Evolutionary conservation across 2,888 invertebrate genomes (phyloP).

Genomic region (Euzetes globulus): DNA sequence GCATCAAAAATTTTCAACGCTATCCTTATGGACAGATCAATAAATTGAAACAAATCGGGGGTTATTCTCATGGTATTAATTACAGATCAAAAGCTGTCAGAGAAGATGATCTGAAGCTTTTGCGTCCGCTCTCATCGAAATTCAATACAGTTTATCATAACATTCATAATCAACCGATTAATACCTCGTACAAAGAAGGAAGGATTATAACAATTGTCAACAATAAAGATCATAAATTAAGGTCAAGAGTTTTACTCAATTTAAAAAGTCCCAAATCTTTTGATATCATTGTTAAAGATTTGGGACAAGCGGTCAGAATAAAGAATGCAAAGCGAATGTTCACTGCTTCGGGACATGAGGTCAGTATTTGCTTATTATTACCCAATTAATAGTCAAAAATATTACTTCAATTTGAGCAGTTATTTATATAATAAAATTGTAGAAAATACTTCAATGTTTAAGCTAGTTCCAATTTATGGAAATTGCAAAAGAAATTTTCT

Average conservation of each 20-base stretch:
- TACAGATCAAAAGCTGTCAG: constrained; percentile 35
- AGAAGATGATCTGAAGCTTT: constrained; percentile 41
- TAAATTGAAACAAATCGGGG: constrained; percentile 23
- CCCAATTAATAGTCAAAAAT: neutral
- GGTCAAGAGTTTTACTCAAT: constrained; percentile 85
- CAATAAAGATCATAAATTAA: constrained; percentile 79
- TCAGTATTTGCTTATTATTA: constrained; percentile 48
- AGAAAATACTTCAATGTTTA: too few species aligned
- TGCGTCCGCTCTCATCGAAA: constrained; percentile 39
- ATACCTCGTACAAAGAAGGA: constrained; percentile 49
- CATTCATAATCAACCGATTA: constrained; percentile 17
- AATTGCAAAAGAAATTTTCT: too few species aligned
- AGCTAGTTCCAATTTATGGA: too few species aligned
- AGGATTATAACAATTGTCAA: constrained; percentile 86
- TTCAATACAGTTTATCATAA: constrained; percentile 32
- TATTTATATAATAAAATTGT: too few species aligned
- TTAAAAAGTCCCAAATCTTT: constrained; percentile 85
- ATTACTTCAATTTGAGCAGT: too few species aligned
- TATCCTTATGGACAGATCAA: constrained; percentile 40
- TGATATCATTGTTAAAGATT: constrained; percentile 84
- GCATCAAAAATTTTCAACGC: constrained; percentile 73
- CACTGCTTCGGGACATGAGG: constrained; percentile 85
- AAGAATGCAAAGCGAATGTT: constrained; percentile 82
- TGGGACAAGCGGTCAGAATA: constrained; percentile 86
- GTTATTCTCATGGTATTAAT: constrained; percentile 30